A percentile compares a stretch with the other conserved stretches of the same genome.
Evolutionary conservation across 2,888 invertebrate species (phyloP).

Genomic region (Folsomia manolachei): DNA sequence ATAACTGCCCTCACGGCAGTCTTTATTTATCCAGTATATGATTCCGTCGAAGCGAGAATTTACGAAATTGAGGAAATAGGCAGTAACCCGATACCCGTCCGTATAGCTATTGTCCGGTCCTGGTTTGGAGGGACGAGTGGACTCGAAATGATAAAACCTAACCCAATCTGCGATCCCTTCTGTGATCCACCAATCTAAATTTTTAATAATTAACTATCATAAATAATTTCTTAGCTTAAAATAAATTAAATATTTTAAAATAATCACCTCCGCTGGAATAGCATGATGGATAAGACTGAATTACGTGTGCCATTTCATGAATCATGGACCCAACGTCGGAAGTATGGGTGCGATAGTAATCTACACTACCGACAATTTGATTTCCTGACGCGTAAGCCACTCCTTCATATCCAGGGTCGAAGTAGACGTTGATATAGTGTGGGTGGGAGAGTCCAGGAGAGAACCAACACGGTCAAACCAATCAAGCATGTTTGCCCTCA

Average conservation of each 20-base stretch:
- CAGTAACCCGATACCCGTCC: slow-evolving; percentile 37
- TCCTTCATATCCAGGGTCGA: slow-evolving; percentile 47
- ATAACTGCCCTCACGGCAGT: slow-evolving; percentile 37
- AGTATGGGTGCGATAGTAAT: slow-evolving; percentile 34
- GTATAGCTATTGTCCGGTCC: slow-evolving; percentile 25
- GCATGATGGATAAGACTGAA: slow-evolving; percentile 25
- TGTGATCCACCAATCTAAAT: slow-evolving; percentile 33
- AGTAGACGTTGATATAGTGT: slow-evolving; percentile 37
- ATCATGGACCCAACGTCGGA: slow-evolving; percentile 43
- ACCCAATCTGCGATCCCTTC: slow-evolving; percentile 41
- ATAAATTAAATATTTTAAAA: no score
- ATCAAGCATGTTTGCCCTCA: slow-evolving; percentile 31
- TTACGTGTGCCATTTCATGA: slow-evolving; percentile 42
- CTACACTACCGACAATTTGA: slow-evolving; percentile 31
- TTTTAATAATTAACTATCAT: no score
- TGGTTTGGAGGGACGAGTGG: slow-evolving; percentile 32
- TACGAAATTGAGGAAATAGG: slow-evolving; percentile 34
- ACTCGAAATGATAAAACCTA: slow-evolving; percentile 36
- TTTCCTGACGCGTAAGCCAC: slow-evolving; percentile 42
- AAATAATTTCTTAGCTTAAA: no score
- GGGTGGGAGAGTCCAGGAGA: slow-evolving; percentile 35
- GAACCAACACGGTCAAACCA: slow-evolving; percentile 35
- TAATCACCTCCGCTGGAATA: no score
- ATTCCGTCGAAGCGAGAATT: background rate
- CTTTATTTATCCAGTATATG: slow-evolving; percentile 40